These are phyloP conservation scores for Prunella himalayana DNA, from an alignment of 2,113 vertebrate genomes.

Conservation along the genomic window DNA sequence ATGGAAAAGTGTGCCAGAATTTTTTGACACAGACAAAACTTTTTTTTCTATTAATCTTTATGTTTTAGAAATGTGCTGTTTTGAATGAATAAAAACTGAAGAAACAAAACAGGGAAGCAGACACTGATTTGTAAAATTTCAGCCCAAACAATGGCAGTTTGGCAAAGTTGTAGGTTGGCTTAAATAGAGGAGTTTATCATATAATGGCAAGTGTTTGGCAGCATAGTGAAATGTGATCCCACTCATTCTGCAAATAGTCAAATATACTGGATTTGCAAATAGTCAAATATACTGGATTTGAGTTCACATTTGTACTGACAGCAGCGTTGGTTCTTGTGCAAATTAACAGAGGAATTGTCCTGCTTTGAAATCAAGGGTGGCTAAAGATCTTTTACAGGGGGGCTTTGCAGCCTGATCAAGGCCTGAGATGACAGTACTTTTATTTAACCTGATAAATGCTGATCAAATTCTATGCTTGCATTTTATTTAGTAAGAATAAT, in stretches of 20 bases:
- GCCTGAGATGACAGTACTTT: neutral
- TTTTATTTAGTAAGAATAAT: neutral
- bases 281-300: neutral
- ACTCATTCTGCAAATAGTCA: neutral
- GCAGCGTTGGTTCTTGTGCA: neutral
- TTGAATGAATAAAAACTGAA: neutral
- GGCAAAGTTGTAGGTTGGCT: neutral
- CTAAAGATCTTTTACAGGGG: neutral
- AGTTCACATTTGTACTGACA: neutral
- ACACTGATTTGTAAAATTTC: conserved; percentile 1
- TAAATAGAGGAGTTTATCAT: neutral
- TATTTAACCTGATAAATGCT: neutral
- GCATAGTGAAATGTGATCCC: conserved; percentile 1
- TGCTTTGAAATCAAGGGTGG: neutral
- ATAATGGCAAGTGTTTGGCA: neutral
- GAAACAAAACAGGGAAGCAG: neutral
- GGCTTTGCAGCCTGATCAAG: neutral
- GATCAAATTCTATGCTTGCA: neutral
- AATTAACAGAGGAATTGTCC: neutral
- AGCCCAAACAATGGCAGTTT: neutral
- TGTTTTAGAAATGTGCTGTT: neutral
- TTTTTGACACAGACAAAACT: neutral
- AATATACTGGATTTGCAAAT: neutral
- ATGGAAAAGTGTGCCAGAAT: neutral
- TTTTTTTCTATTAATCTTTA: neutral